A percentile compares a stretch with the other conserved stretches of the same genome.
phyloP scores from a whole-genome alignment of 1,140 invertebrate species.

The Drosophila tani region DNA sequence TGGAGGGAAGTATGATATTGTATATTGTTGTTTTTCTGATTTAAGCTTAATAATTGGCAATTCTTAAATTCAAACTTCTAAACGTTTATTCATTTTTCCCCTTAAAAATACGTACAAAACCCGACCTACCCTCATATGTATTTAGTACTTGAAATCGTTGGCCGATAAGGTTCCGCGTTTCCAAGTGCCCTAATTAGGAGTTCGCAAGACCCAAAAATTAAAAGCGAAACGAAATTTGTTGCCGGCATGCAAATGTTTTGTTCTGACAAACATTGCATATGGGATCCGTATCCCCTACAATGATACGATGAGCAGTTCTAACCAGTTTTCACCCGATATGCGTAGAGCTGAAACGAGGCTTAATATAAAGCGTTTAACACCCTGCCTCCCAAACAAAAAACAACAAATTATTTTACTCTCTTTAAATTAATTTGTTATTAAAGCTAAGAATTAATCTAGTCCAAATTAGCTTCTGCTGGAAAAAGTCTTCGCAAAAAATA shows the following conservation, averaged over 20 bases:
- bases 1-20: not conserved
- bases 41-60: not conserved
- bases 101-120: not conserved
- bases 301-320: conserved; percentile 33
- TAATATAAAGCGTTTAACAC: not conserved
- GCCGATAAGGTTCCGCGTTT: conserved; percentile 25
- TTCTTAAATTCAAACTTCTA: no score
- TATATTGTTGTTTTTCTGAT: not conserved
- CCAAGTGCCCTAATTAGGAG: conserved; percentile 34
- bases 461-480: not conserved
- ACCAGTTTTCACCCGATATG: conserved; percentile 47
- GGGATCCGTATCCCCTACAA: not conserved
- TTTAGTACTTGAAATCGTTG: not conserved
- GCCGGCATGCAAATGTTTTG: conserved; percentile 42
- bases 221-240: conserved; percentile 23
- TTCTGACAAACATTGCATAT: conserved; percentile 39
- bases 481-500: no score
- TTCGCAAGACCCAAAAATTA: conserved; percentile 26
- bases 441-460: not conserved
- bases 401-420: not conserved
- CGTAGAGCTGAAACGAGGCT: not conserved
- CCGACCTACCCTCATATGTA: conserved; percentile 37
- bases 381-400: not conserved
- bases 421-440: not conserved
- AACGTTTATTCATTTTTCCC: not conserved